Conservation (phyloP, 2,888 invertebrate genomes). For the Chloroclystis v-ata region DNA sequence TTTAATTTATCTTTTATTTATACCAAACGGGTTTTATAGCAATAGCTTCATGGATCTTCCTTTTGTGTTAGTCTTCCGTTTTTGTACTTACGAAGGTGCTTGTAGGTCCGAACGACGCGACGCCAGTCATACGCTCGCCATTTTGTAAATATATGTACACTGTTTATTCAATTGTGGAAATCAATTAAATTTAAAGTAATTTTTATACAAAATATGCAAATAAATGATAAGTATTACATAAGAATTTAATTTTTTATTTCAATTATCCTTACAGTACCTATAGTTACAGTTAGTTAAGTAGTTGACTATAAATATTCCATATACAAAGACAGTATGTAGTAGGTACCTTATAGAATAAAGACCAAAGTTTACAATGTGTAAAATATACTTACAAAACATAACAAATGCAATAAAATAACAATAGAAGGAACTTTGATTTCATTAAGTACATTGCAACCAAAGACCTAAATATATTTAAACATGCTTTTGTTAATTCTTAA, state of each 20-base stretch:
- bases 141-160: constrained; percentile 63
- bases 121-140: constrained; percentile 54
- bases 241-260: constrained; percentile 21
- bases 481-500: no score
- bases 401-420: background rate
- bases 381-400: background rate
- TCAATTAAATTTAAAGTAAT: constrained; percentile 68
- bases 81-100: constrained; percentile 71
- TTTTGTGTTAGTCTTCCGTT: constrained; percentile 64
- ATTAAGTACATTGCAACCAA: constrained; percentile 17
- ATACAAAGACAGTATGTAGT: no score
- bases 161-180: constrained; percentile 56
- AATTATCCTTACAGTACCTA: constrained; percentile 2
- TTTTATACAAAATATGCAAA: constrained; percentile 76
- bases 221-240: constrained; percentile 57
- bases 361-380: no score
- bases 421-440: constrained; percentile 10
- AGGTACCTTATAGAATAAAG: no score
- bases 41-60: constrained; percentile 57
- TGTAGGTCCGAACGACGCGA: constrained; percentile 44
- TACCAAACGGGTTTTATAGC: constrained; percentile 66
- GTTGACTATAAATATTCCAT: no score
- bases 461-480: background rate
- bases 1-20: constrained; percentile 71
- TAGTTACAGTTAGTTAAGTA: no score